A percentile compares a stretch with the other conserved stretches of the same genome.
These are phyloP conservation scores for Pocillopora verrucosa DNA, from an alignment of 64 coral and sea anemone species.

Conservation along the genomic window DNA sequence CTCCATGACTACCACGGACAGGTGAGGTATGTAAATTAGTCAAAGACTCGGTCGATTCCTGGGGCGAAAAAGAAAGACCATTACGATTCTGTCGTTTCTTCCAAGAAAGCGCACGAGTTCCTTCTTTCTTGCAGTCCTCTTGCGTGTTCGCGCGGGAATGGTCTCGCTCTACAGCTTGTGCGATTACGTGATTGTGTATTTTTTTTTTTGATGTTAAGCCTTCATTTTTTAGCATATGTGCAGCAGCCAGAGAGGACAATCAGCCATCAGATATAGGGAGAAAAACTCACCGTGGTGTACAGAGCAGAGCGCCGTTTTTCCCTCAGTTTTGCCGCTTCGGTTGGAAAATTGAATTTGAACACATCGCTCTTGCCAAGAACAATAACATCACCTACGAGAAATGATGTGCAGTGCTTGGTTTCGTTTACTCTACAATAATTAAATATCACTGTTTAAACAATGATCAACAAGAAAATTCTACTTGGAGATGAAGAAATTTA, in stretches of 20 bases:
- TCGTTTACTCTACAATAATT: neutral
- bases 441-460: too few species aligned
- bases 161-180: neutral
- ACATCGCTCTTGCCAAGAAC: slow-evolving; percentile 89
- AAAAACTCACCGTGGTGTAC: slow-evolving; percentile 44
- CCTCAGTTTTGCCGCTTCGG: slow-evolving; percentile 86
- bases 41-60: slow-evolving; percentile 88
- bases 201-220: too few species aligned
- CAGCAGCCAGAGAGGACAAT: too few species aligned
- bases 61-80: neutral
- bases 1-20: slow-evolving; percentile 84
- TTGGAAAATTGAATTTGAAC: slow-evolving; percentile 98
- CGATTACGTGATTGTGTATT: too few species aligned
- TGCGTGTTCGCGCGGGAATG: neutral
- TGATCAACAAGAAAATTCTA: too few species aligned
- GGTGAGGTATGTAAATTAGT: slow-evolving; percentile 60
- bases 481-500: too few species aligned
- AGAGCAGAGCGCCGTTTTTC: slow-evolving; percentile 78
- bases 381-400: slow-evolving; percentile 80
- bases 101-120: neutral
- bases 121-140: neutral
- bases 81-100: neutral
- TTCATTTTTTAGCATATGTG: too few species aligned
- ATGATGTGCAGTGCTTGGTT: neutral
- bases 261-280: too few species aligned